Base-by-base conservation (phyloP, 2,888 invertebrate species). In the Aethes cnicana region DNA sequence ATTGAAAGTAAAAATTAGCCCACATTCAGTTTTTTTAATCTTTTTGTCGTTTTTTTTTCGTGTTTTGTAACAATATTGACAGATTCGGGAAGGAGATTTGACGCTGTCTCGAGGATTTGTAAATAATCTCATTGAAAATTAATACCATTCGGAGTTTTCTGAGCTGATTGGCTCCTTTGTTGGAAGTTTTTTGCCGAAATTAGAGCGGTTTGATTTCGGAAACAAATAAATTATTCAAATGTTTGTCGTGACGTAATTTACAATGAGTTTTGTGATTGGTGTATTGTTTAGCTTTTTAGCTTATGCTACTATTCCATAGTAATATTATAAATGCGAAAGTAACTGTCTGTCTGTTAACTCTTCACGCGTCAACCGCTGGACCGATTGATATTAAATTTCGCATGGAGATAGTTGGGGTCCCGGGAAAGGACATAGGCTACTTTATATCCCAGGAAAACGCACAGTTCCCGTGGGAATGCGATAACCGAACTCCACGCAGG, bases 51-150 rank as follows among this genome's bases (percentile, higher is more conserved):
- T 52, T 61, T 70, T 69, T 71, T 69, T 63, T n/a, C n/a, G 81
- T 85, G 78, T 86, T 85, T 83, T 84, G 84, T 84, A 82, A 87
- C 81, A 89, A 89, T 84, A 88, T 87, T 88, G 89, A 88, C 87
- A 83, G 84, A 72, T 81, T 69, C 77, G 71, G 67, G 65, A 55
- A 64, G 61, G 57, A 59, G 62, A 66, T 69, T 70, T 66, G 68
- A 71, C 66, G 68, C 66, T 63, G 62, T 61, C 66, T 81, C 61
- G 74, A 83, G 82, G 77, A 84, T 85, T 76, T 83, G 84, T 84
- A 88, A 87, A 88, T 87, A 87, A 86, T 82, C 84, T 81, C 68
- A 84, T 88, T 86, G 82, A 84, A 85, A 84, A 86, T 85, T 84
- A 81, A 84, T 83, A 78, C 79, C 59, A 75, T 81, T 82, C 79